Evolutionary conservation across 2,797 vertebrate species (phyloP).

Genomic region (Protosalanx chinensis): DNA sequence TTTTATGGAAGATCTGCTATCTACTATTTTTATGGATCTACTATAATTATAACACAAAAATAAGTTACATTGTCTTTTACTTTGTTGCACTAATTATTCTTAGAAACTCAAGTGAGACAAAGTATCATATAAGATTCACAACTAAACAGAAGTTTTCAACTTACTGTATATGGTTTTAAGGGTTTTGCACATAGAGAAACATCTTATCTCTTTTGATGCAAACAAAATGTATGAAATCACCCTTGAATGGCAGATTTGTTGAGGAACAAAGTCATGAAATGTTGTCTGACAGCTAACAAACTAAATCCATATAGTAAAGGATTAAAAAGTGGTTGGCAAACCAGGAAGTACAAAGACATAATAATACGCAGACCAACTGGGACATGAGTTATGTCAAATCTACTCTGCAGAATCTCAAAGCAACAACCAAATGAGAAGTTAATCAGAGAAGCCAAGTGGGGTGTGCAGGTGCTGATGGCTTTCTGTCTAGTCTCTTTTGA

Average conservation of each 20-base stretch:
- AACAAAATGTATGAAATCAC: too few relatives aligned
- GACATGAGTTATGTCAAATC: conserved; percentile 37
- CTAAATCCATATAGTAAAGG: conserved; percentile 46
- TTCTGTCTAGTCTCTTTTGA: conserved; percentile 39
- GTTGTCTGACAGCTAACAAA: conserved; percentile 29
- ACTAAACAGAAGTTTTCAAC: too few relatives aligned
- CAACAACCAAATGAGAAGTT: conserved; percentile 35
- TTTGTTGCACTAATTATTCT: too few relatives aligned
- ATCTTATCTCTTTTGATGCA: too few relatives aligned
- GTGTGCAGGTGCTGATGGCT: conserved; percentile 45
- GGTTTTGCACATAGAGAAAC: too few relatives aligned
- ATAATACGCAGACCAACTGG: conserved; percentile 26
- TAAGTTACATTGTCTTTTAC: too few relatives aligned
- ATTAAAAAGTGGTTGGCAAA: conserved; percentile 41
- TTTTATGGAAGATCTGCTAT: too few relatives aligned
- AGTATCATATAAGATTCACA: too few relatives aligned
- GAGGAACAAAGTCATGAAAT: conserved; percentile 11
- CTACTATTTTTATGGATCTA: conserved; percentile 23
- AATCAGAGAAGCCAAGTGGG: conserved; percentile 48
- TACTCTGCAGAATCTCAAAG: conserved; percentile 43
- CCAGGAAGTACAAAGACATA: conserved; percentile 43
- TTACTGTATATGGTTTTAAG: too few relatives aligned
- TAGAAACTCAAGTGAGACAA: too few relatives aligned
- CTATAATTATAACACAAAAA: too few relatives aligned
- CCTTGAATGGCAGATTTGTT: too few relatives aligned